These are phyloP conservation scores for Myotis planiceps DNA, from an alignment of 2,797 vertebrate genomes.

Conservation along the genomic window DNA sequence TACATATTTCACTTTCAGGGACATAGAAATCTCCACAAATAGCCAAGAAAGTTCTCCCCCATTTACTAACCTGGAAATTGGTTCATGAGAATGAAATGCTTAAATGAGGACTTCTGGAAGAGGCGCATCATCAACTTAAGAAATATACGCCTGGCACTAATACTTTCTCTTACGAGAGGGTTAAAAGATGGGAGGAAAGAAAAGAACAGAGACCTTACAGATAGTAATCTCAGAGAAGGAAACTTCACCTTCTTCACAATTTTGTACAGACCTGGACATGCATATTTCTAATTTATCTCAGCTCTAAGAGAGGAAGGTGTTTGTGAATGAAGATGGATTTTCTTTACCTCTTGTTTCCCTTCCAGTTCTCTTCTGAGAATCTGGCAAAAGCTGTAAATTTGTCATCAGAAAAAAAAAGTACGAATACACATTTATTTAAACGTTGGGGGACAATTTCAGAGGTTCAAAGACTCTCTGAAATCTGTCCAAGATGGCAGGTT, in stretches of 20 bases:
- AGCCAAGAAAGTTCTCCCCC: background rate
- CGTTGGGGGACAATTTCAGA: background rate
- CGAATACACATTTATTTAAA: background rate
- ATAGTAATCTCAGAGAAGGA: background rate
- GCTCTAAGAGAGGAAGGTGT: background rate
- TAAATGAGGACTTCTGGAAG: slow-evolving; percentile 15
- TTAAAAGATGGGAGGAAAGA: background rate
- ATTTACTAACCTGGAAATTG: background rate
- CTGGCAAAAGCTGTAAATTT: background rate
- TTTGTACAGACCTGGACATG: background rate
- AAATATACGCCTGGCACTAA: background rate
- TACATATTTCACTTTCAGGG: background rate
- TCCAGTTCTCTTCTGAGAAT: background rate
- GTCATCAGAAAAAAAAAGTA: background rate
- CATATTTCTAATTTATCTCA: slow-evolving; percentile 6
- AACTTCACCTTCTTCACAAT: slow-evolving; percentile 1
- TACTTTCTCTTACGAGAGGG: background rate
- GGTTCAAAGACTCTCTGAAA: slow-evolving; percentile 14
- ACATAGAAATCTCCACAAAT: background rate
- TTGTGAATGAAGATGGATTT: background rate
- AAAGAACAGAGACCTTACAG: background rate
- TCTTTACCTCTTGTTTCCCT: background rate
- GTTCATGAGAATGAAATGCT: background rate
- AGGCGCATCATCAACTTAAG: background rate
- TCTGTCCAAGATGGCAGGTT: background rate